A percentile compares a stretch with the other conserved stretches of the same genome.
Evolutionary conservation across 2,797 vertebrate genomes (phyloP).

Genomic region (Sternotherus odoratus): DNA sequence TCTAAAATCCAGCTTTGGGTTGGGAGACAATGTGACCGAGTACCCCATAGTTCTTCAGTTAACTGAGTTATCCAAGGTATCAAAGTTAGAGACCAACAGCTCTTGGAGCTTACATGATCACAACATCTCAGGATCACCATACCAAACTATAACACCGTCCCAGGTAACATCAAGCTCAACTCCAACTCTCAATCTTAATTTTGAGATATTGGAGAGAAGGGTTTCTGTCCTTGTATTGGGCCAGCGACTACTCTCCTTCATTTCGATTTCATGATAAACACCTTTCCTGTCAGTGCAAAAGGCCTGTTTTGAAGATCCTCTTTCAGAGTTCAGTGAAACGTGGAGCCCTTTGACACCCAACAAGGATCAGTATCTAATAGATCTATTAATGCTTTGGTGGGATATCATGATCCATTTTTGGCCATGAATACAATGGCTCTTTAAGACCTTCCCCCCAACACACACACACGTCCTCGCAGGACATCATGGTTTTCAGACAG

Average conservation of each 20-base stretch:
- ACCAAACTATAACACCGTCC: not conserved
- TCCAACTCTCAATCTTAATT: not conserved
- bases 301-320: not conserved
- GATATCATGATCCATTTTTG: fast-evolving
- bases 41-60: not conserved
- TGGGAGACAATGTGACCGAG: not conserved
- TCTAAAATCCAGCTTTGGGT: too few species aligned
- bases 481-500: not conserved
- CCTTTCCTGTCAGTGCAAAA: not conserved
- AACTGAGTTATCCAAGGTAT: not conserved
- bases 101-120: not conserved
- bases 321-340: not conserved
- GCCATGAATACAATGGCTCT: not conserved
- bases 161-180: not conserved
- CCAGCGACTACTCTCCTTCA: not conserved
- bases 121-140: not conserved
- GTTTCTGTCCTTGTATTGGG: not conserved
- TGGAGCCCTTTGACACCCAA: too few species aligned
- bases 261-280: not conserved
- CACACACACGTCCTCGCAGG: not conserved
- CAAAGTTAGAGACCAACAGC: not conserved
- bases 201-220: not conserved
- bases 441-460: not conserved
- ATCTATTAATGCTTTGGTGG: not conserved
- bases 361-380: too few species aligned